A percentile compares a stretch with the other conserved stretches of the same genome.
Evolutionary conservation across 1,140 invertebrate genomes (phyloP).

Genomic region (Wasmannia auropunctata): DNA sequence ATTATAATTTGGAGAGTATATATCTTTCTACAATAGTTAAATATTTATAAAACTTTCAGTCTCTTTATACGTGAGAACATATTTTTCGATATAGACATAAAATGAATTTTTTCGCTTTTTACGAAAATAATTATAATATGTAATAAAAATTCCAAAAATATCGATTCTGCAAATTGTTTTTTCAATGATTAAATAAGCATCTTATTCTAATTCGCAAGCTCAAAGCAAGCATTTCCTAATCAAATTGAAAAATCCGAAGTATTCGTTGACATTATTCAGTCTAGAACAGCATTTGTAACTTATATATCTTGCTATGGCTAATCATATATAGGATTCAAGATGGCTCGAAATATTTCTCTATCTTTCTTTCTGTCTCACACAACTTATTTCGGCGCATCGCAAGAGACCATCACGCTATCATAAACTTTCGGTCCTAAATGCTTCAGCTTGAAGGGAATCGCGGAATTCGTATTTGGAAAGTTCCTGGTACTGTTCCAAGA

Average conservation of each 20-base stretch:
- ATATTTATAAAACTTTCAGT: not conserved
- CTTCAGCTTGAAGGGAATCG: slow-evolving; percentile 25
- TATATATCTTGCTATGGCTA: not conserved
- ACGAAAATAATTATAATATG: not conserved
- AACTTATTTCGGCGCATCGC: not conserved
- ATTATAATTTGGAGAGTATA: too few species aligned
- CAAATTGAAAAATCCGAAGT: not conserved
- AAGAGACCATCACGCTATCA: slow-evolving; percentile 16
- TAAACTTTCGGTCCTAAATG: slow-evolving; percentile 56
- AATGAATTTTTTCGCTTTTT: not conserved
- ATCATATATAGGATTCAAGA: not conserved
- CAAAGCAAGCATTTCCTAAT: not conserved
- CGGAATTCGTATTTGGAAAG: slow-evolving; percentile 22
- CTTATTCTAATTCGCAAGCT: not conserved
- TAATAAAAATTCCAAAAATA: not conserved
- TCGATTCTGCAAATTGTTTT: not conserved
- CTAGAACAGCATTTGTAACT: not conserved
- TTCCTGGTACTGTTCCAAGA: slow-evolving; percentile 71
- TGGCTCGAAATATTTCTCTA: not conserved
- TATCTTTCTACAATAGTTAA: not conserved
- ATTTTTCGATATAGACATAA: not conserved
- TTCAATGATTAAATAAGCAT: not conserved
- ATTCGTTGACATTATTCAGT: not conserved
- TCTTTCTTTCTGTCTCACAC: not conserved
- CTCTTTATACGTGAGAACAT: not conserved